A percentile compares a stretch with the other conserved stretches of the same genome.
phyloP scores from a whole-genome alignment of 1,140 invertebrate genomes.

The Rhyzopertha dominica region DNA sequence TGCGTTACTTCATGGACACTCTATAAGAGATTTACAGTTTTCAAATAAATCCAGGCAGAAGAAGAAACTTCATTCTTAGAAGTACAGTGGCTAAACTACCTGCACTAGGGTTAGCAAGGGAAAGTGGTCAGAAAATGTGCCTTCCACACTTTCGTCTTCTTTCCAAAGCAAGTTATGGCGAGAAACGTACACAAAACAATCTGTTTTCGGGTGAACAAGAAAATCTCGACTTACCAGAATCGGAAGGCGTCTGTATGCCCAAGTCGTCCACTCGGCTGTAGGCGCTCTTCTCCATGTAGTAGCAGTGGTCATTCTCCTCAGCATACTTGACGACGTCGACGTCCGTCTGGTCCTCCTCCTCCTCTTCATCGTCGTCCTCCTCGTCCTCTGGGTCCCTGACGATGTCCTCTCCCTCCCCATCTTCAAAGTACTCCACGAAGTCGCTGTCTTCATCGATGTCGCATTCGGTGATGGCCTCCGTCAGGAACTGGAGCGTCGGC shows the following conservation, averaged over 20 bases:
- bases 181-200: no score
- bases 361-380: conserved; percentile 25
- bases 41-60: no score
- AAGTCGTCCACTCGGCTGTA: conserved; percentile 55
- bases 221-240: conserved; percentile 84
- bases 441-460: conserved; percentile 31
- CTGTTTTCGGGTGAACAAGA: no score
- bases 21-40: no score
- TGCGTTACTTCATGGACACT: no score
- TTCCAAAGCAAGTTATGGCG: no score
- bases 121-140: no score
- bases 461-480: conserved; percentile 31
- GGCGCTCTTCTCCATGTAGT: conserved; percentile 54
- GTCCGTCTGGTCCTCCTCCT: conserved; percentile 35
- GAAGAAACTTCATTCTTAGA: no score
- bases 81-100: no score
- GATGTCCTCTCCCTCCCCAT: conserved; percentile 26
- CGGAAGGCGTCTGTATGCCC: conserved; percentile 75
- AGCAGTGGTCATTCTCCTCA: conserved; percentile 60
- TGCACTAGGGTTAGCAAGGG: no score
- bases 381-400: conserved; percentile 40
- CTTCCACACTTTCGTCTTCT: no score
- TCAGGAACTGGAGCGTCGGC: conserved; percentile 25
- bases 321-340: conserved; percentile 8
- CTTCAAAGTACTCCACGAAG: conserved; percentile 25